Evolutionary conservation across 2,113 vertebrate species (phyloP).

Genomic region (Dromas ardeola): DNA sequence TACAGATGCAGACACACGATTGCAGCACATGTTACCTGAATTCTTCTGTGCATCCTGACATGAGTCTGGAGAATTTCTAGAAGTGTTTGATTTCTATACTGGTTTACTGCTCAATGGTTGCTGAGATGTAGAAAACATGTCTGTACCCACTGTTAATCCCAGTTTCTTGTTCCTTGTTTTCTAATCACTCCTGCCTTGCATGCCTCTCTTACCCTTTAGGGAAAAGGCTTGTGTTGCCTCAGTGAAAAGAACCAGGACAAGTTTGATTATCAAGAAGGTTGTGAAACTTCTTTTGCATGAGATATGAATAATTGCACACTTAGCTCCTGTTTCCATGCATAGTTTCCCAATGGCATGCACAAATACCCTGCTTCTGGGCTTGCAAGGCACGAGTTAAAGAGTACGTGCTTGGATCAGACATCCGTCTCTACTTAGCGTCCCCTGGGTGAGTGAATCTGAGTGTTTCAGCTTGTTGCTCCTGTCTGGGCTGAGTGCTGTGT

Average conservation of each 20-base stretch:
- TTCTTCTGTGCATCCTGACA: not conserved
- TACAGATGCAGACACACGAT: not conserved
- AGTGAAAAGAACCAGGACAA: not conserved
- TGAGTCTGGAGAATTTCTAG: not conserved
- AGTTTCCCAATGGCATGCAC: not conserved
- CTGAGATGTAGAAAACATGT: not conserved
- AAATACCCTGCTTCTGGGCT: not conserved
- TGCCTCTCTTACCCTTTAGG: not conserved
- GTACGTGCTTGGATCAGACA: not conserved
- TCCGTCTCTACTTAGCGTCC: not conserved
- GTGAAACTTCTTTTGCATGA: constrained; percentile 33
- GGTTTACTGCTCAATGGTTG: not conserved
- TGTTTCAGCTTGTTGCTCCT: not conserved
- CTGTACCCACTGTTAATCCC: not conserved
- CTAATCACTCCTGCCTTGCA: not conserved
- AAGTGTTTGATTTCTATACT: not conserved
- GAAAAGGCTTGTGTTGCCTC: not conserved
- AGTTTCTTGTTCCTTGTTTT: not conserved
- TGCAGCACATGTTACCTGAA: not conserved
- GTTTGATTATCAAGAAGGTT: not conserved
- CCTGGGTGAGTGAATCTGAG: not conserved
- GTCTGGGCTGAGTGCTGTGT: not conserved
- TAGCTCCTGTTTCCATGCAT: not conserved
- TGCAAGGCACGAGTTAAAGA: not conserved
- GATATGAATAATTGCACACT: not conserved